Evolutionary conservation across 2,113 vertebrate genomes (phyloP).

Genomic region (Pelobates fuscus): DNA sequence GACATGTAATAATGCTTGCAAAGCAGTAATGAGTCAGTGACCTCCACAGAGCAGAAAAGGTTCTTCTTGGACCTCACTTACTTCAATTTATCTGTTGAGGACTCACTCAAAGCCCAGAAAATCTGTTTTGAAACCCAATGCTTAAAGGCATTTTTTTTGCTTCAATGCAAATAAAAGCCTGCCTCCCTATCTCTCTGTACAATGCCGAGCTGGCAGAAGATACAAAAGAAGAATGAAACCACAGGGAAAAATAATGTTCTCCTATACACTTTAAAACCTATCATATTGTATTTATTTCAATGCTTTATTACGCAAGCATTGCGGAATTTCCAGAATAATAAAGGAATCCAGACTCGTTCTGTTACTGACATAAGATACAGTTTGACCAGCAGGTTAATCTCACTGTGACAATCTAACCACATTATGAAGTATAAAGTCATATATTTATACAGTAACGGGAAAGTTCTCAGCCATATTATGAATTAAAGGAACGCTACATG

Average conservation of each 20-base stretch:
- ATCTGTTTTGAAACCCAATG: conserved; percentile 17
- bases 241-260: neutral
- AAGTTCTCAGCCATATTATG: too few species aligned
- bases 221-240: neutral
- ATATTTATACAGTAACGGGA: too few species aligned
- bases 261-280: conserved; percentile 15
- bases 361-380: too few species aligned
- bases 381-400: too few species aligned
- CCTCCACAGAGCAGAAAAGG: conserved; percentile 4
- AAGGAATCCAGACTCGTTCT: too few species aligned
- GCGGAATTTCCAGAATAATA: too few species aligned
- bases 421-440: too few species aligned
- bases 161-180: conserved; percentile 3
- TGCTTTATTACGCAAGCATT: too few species aligned
- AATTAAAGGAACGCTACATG: too few species aligned
- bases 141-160: neutral
- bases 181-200: conserved; percentile 17
- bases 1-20: neutral
- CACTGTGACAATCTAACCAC: too few species aligned
- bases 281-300: conserved; percentile 13
- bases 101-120: conserved; percentile 14
- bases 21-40: conserved; percentile 11
- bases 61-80: conserved; percentile 3
- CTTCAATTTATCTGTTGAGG: neutral
- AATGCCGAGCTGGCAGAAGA: neutral